Evolutionary conservation across 2,797 vertebrate genomes (phyloP), one percentile per base, ranked within the genome.

Genomic region (Erithacus rubecula): DNA sequence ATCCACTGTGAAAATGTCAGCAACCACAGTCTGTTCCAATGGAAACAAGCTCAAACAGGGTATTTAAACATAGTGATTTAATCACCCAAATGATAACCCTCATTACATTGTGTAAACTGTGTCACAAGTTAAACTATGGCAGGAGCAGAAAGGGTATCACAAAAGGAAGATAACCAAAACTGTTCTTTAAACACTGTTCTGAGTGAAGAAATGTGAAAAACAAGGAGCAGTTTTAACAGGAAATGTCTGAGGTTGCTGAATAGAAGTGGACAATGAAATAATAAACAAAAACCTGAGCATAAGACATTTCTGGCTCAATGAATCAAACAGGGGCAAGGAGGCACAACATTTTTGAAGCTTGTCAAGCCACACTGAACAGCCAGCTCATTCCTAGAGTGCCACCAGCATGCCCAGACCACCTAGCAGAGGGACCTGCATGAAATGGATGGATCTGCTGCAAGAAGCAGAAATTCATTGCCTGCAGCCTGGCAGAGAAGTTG

Each of bases 1-100:
- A 72, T 74, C 37, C 52, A 46, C 20, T 87, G 52, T 84, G 87
- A 95, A 94, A 91, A 94, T 65, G 70, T 77, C 76, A 92, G 64
- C 39, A 72, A 43, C 36, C 2, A 2, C 26, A 58, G 71, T 51
- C 37, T 83, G 36, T 86, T 90, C 69, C 77, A 89, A 29, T 34
- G 47, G 51, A 58, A 93, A 64, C 56, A 94, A 93, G 55, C 23
- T 82, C 63, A 82, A 94, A 80, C 19, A 72, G 23, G 13, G 56
- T 51, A 43, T 76, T 92, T 90, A 92, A 90, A 87, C 36, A 82
- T 2, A 68, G 52, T 2, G 3, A 83, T 82, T 88, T 74, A 77
- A 86, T 90, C 60, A 89, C 27, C 26, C 64, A 70, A 65, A 69
- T 90, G 63, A 95, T 91, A 94, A 89, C 67, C 60, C 41, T 74